Percentiles rank a stretch among this genome's conserved stretches.
Evolutionary conservation across 2,888 invertebrate genomes (phyloP).

Genomic region (Cheiracanthium punctorium): DNA sequence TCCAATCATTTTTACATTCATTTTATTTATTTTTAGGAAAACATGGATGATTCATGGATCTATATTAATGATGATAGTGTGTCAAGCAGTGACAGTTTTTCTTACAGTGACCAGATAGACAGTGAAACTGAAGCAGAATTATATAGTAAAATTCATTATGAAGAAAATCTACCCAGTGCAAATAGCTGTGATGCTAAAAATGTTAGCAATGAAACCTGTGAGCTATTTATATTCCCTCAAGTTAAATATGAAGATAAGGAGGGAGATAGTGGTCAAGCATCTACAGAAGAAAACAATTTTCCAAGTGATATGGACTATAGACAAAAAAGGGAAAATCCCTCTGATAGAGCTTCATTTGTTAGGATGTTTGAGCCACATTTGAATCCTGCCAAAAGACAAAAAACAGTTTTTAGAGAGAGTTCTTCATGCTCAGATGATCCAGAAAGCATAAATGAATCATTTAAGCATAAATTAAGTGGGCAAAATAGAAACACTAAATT

Average conservation of each 20-base stretch:
- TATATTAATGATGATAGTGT: background rate
- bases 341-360: too few species aligned
- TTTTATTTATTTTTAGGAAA: background rate
- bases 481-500: background rate
- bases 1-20: too few species aligned
- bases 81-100: background rate
- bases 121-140: slow-evolving; percentile 58
- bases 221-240: too few species aligned
- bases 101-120: slow-evolving; percentile 34
- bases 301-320: too few species aligned
- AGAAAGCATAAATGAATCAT: background rate
- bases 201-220: too few species aligned
- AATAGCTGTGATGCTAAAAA: background rate
- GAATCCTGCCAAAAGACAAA: background rate
- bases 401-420: background rate
- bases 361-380: too few species aligned
- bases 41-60: background rate
- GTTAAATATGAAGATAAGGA: too few species aligned
- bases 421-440: background rate
- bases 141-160: slow-evolving; percentile 31
- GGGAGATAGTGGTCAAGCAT: too few species aligned
- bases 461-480: background rate
- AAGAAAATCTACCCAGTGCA: background rate
- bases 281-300: too few species aligned
- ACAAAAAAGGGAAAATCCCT: too few species aligned